Base-by-base conservation (phyloP, 2,888 invertebrate species). In the Tachina grossa region DNA sequence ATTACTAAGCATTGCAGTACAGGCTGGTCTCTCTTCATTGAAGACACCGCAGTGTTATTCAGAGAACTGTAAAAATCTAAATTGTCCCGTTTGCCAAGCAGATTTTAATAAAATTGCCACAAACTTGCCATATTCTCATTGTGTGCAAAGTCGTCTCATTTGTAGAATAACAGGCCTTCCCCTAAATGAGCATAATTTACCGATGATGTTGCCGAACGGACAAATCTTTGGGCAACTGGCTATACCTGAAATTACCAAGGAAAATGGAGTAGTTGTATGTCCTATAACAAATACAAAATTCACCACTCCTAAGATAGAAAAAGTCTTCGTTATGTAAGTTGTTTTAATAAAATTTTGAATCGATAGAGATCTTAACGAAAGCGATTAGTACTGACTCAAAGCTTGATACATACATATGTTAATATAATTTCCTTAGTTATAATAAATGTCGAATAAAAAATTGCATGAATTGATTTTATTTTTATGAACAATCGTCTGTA, bases 181-280 rank as follows among this genome's bases (percentile, higher is more conserved):
- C 66, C 94, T 99, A 90, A 98, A 99, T 93, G 99, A 99, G 92
- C 97, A 99, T 93, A 99, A 99, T 94, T 98, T 97, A 89, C 99
- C 99, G 13, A 97, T 99, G 96, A 98, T 98, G 96, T 94, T 99
- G 93, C 99, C 99, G 86, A 99, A 99, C 93, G 99, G 99, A 78
- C 97, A 98, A 93, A 98, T 99, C 83, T 99, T 98, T 91, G 98
- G 98, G 11, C 97, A 98, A 93, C 95, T 97, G 95, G 97, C 98
- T 14, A 94, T 99, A 82, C 95, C 96, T 88, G 96, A 97, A 91
- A 98, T 99, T 96, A 97, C 98, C 90, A 96, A 97, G 91, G 98
- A 98, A 90, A 97, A 97, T 89, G 98, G 98, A 59, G 96, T 96
- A 89, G 95, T 99, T 85, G 95, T 96, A 85, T 99, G 99, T 92